Evolutionary conservation across 2,888 invertebrate species (phyloP).

Genomic region (Cryptus viduatorius): DNA sequence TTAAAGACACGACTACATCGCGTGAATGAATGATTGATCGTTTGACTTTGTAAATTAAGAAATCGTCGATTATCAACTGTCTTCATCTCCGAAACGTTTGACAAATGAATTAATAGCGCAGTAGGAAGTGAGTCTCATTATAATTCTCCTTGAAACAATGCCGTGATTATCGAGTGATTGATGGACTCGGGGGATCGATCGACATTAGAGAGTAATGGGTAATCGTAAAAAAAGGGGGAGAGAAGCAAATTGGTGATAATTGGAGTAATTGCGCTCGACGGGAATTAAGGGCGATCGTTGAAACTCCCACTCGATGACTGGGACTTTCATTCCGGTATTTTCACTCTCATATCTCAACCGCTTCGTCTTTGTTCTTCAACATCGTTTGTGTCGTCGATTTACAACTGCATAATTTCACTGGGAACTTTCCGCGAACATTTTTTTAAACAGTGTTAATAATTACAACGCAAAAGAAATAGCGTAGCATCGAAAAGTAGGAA

Average conservation of each 20-base stretch:
- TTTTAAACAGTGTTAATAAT: not conserved
- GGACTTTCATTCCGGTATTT: conserved; percentile 46
- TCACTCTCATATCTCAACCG: not conserved
- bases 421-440: not conserved
- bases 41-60: conserved; percentile 1
- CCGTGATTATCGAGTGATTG: conserved; percentile 34
- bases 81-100: conserved; percentile 36
- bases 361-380: not conserved
- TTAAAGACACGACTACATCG: not conserved
- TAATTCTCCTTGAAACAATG: conserved; percentile 46
- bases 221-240: conserved; percentile 30
- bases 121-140: conserved; percentile 40
- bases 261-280: conserved; percentile 55
- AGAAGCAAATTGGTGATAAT: conserved; percentile 60
- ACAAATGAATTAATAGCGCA: conserved; percentile 35
- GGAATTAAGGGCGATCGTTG: conserved; percentile 64
- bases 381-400: not conserved
- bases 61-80: conserved; percentile 52
- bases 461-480: not conserved
- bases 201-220: conserved; percentile 31
- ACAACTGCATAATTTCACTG: not conserved
- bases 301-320: conserved; percentile 56
- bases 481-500: not conserved
- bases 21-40: conserved; percentile 18
- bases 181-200: conserved; percentile 46